These are phyloP conservation scores for Patiria miniata DNA, from an alignment of 35 echinoderm and acorn worm species.

Conservation along the genomic window DNA sequence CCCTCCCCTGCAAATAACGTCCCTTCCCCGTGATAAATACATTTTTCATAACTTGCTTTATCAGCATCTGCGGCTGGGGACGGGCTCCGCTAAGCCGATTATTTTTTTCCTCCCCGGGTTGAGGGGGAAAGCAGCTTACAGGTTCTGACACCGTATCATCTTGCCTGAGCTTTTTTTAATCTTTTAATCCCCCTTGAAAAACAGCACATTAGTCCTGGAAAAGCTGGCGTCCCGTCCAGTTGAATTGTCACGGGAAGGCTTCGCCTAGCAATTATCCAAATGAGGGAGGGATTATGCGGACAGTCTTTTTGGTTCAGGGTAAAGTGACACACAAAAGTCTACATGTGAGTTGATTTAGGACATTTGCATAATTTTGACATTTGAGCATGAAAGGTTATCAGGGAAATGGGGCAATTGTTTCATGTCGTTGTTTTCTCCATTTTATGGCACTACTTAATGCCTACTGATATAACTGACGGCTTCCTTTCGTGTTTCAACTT, in stretches of 20 bases:
- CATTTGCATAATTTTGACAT: too few species aligned
- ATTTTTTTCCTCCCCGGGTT: neutral
- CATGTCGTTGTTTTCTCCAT: too few species aligned
- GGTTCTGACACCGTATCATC: constrained; percentile 25
- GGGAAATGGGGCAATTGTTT: too few species aligned
- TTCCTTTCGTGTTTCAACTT: too few species aligned
- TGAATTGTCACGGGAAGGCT: neutral
- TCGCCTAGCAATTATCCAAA: neutral
- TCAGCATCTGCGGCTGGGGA: neutral
- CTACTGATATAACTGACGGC: too few species aligned
- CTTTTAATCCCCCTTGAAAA: constrained; percentile 11
- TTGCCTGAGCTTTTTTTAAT: constrained; percentile 4
- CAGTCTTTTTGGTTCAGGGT: neutral
- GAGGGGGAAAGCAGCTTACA: constrained; percentile 14
- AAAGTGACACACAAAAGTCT: too few species aligned
- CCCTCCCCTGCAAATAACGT: neutral
- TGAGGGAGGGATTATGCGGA: constrained; percentile 2
- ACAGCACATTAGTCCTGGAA: constrained; percentile 15
- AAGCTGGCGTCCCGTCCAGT: neutral
- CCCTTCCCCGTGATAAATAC: constrained; percentile 5
- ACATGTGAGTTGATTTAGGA: too few species aligned
- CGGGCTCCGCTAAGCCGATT: neutral
- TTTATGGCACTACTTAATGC: too few species aligned
- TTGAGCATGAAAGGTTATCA: too few species aligned
- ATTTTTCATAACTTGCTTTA: constrained; percentile 32